Evolutionary conservation across 2,113 vertebrate species (phyloP), one percentile per base, ranked within the genome.

Genomic region (Vimba vimba): DNA sequence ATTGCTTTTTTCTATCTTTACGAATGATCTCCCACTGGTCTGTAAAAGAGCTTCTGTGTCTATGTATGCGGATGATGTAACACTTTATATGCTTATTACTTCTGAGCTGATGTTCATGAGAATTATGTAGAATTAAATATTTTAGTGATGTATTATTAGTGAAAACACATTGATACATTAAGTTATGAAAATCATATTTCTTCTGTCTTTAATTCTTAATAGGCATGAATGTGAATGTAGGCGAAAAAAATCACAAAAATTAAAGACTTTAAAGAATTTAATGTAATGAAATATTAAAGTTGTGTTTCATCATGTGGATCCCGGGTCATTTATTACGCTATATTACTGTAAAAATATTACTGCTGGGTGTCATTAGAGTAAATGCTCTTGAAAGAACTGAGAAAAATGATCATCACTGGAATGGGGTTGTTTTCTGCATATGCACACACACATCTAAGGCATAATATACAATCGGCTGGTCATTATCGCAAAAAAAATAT

Each of bases 241-340:
- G 71, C 19, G 19, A 39, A 17, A 81, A 52, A 36, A 27, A 62
- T 33, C 8, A 19, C 15, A 23, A 7, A 43, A 19, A 71, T 19
- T 0, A 71, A 59, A 27, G n/a, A 45, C 30, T 57, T 17, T 84
- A 86, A 84, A 62, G 83, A 11, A 39, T 71, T 39, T 39, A 71
- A 39, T 71, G 33, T 86, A 85, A 88, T 90, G 52, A 90, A 88
- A 88, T 88, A 88, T 88, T 88, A 85, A 82, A 77, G 83, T 55
- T 55, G 43, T 79, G 80, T 78, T 86, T 73, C 30, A 84, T 78
- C 71, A 78, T 82, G 25, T 43, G 88, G 74, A 85, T 85, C 69
- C 45, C 39, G 9, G 55, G 47, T 69, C 79, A 85, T 90, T 89
- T 83, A 83, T 86, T 84, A 81, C 64, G 21, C 62, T 52, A 66